These are phyloP conservation scores for Lacanobia oleracea DNA, from an alignment of 2,888 invertebrate genomes.

Conservation along the genomic window DNA sequence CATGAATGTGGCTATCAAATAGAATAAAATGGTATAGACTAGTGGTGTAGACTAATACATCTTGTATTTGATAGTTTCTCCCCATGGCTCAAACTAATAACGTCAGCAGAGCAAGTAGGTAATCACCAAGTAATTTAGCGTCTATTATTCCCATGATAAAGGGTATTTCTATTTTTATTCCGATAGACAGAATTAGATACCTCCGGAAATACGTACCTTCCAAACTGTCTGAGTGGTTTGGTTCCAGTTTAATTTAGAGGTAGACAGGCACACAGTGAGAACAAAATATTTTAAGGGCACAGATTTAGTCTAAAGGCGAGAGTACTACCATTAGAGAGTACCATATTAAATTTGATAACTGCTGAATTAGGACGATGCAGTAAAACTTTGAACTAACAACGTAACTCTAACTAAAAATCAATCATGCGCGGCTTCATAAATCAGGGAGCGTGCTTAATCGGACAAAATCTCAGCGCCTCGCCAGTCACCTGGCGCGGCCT, in stretches of 20 bases:
- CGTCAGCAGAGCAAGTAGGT: no score
- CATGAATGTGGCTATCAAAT: no score
- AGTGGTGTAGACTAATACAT: no score
- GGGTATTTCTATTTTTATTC: neutral
- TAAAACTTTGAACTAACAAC: slow-evolving; percentile 3
- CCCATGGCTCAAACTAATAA: no score
- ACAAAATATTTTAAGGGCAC: neutral
- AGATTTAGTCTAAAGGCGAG: neutral
- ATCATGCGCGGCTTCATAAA: slow-evolving; percentile 33
- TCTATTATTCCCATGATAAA: neutral
- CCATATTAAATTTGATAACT: no score
- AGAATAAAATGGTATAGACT: no score
- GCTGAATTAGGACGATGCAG: neutral
- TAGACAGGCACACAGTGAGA: neutral
- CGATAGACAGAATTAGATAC: neutral
- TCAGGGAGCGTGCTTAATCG: slow-evolving; percentile 45
- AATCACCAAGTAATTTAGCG: no score
- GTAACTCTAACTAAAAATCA: slow-evolving; percentile 15
- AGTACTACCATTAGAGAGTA: no score
- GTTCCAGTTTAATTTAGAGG: neutral
- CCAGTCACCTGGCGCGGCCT: slow-evolving; percentile 41
- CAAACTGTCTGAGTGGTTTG: neutral
- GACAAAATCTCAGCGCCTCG: slow-evolving; percentile 48
- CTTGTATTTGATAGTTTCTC: no score
- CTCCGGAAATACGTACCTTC: neutral